Evolutionary conservation across 2,113 vertebrate species (phyloP).

Genomic region (Oreotrochilus melanogaster): DNA sequence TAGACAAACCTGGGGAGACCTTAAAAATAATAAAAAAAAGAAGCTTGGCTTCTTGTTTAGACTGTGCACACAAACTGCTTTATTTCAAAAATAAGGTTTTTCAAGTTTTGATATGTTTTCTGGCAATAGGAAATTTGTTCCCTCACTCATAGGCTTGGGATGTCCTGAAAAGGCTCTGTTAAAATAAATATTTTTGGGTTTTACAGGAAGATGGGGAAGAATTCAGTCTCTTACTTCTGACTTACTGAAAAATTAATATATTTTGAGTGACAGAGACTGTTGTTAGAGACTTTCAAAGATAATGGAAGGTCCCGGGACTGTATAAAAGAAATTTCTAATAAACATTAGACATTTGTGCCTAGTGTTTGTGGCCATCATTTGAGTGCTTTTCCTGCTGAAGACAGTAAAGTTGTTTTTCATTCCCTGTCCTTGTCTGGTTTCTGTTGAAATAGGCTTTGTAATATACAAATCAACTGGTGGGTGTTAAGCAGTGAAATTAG

Average conservation of each 20-base stretch:
- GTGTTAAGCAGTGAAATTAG: not conserved
- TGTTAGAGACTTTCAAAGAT: not conserved
- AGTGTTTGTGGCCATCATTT: not conserved
- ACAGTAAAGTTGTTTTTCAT: not conserved
- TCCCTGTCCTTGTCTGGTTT: not conserved
- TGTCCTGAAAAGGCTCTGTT: not conserved
- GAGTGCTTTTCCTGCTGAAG: not conserved
- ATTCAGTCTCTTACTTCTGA: not conserved
- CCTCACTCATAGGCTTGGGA: not conserved
- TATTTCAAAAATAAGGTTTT: not conserved
- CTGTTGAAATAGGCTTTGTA: not conserved
- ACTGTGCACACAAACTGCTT: not conserved
- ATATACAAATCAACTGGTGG: not conserved
- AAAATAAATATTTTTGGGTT: not conserved
- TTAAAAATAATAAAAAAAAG: not conserved
- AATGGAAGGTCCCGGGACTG: not conserved
- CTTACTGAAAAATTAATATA: not conserved
- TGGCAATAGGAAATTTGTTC: not conserved
- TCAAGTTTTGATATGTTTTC: not conserved
- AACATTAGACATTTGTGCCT: not conserved
- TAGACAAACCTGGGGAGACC: not conserved
- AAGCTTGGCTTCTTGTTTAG: not conserved
- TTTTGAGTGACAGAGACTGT: not conserved
- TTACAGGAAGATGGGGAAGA: not conserved
- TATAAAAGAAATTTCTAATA: not conserved